Evolutionary conservation across 2,888 invertebrate species (phyloP).

Genomic region (Watsonalla cultraria): DNA sequence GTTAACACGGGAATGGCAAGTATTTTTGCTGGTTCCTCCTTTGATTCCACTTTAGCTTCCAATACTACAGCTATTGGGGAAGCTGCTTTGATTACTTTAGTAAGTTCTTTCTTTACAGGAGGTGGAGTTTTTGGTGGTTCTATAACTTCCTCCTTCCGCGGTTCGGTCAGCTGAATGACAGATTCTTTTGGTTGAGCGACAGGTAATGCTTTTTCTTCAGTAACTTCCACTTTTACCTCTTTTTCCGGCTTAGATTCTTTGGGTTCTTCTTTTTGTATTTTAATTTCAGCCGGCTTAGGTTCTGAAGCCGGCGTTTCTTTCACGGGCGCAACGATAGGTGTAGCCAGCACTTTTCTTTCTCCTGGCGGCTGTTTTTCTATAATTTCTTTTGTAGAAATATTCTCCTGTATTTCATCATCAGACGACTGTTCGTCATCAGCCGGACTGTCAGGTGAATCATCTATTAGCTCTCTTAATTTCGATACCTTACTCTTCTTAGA

Average conservation of each 20-base stretch:
- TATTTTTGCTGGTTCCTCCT: conserved; percentile 9
- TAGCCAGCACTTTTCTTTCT: conserved; percentile 4
- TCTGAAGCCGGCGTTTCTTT: conserved; percentile 17
- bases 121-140: conserved; percentile 54
- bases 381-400: conserved; percentile 42
- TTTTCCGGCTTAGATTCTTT: conserved; percentile 30
- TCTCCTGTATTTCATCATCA: conserved; percentile 56
- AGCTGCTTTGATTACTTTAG: conserved; percentile 11
- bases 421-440: conserved; percentile 77
- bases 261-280: conserved; percentile 31
- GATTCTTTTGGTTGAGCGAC: not conserved
- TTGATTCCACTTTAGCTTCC: conserved; percentile 13
- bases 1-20: conserved; percentile 38
- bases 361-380: conserved; percentile 22
- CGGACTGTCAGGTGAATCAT: conserved; percentile 71
- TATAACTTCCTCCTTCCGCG: conserved; percentile 31
- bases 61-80: conserved; percentile 9
- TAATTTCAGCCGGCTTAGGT: conserved; percentile 31
- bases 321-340: conserved; percentile 31
- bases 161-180: conserved; percentile 6
- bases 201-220: conserved; percentile 30
- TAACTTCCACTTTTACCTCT: conserved; percentile 29
- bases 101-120: conserved; percentile 20
- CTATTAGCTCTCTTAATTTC: conserved; percentile 65
- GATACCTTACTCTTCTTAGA: conserved; percentile 73